Evolutionary conservation across 2,888 invertebrate genomes (phyloP), one percentile per base, ranked within the genome.

Genomic region (Nasonovia ribisnigri): DNA sequence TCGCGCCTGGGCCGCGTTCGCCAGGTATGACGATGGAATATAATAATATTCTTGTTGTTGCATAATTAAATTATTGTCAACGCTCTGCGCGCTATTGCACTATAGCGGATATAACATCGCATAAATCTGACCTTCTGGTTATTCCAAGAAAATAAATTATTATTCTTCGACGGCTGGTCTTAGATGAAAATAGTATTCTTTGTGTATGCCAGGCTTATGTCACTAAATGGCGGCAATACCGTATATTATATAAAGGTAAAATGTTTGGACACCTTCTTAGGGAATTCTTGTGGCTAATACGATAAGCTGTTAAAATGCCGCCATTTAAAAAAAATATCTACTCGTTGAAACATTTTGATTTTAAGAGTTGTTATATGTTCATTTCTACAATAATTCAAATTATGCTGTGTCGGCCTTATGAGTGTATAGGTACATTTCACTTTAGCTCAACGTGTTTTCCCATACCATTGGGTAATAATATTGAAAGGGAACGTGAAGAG

Each of bases 1-100:
- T 84, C 96, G 97, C 95, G 96, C 96, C 0, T 97, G 97, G 96
- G 96, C 97, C 0, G 96, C 96, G 94, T 96, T 97, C 95, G 97
- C 97, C 94, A 97, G 96, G 98, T 97, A 96, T 67, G 77, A 36
- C 77, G 36, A 77, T 24, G 6, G 8, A 77, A 2, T 77, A 77
- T 77, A 36, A 42, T 54, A 54, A 20, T 54, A 54, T 2, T 20
- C 36, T 42, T 36, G 20, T 36, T 36, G 20, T 77, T 8, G 6
- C 20, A 20, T 36, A 6, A 77, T 20, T 36, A 36, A 67, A 36
- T 36, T 3, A 77, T 54, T 54, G 54, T 20, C 36, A 77, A 20
- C 36, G 5, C 16, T 67, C 13, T 16, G 1, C 13, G 20, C 5
- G 6, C 6, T 36, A 77, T 36, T 77, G 6, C 20, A 77, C 36